phyloP scores from a whole-genome alignment of 2,797 vertebrate genomes.

The Leptodactylus fallax region DNA sequence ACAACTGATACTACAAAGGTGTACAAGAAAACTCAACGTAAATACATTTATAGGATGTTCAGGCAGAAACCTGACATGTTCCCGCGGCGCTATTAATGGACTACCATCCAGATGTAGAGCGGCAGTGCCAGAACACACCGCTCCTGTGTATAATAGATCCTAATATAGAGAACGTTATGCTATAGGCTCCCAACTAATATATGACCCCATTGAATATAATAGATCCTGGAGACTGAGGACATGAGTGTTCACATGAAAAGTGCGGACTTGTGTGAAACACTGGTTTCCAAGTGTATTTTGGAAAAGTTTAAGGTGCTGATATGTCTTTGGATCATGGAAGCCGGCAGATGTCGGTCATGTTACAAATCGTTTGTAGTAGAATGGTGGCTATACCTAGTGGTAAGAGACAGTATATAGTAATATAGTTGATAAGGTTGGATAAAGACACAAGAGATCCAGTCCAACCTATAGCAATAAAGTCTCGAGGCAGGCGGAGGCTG shows the following conservation, averaged over 20 bases:
- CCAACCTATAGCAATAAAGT: neutral
- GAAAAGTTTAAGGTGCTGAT: neutral
- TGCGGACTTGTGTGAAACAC: no score
- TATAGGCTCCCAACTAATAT: neutral
- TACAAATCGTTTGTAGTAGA: neutral
- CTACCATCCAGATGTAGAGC: neutral
- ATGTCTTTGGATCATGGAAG: neutral
- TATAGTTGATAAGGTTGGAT: no score
- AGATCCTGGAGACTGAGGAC: neutral
- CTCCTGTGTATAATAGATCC: neutral
- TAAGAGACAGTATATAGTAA: no score
- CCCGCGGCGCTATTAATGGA: neutral
- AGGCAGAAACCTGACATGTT: neutral
- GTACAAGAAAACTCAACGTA: neutral
- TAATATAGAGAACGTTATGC: constrained; percentile 9
- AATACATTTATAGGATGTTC: neutral
- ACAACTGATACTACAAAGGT: neutral
- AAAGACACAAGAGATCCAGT: no score
- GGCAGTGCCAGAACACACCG: neutral
- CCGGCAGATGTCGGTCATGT: neutral
- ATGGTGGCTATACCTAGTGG: neutral
- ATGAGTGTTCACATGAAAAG: neutral
- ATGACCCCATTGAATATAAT: neutral
- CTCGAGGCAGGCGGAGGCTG: neutral
- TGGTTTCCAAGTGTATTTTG: neutral